Evolutionary conservation across 2,888 invertebrate genomes (phyloP), one percentile per base, ranked within the genome.

Genomic region (Lithosia quadra): DNA sequence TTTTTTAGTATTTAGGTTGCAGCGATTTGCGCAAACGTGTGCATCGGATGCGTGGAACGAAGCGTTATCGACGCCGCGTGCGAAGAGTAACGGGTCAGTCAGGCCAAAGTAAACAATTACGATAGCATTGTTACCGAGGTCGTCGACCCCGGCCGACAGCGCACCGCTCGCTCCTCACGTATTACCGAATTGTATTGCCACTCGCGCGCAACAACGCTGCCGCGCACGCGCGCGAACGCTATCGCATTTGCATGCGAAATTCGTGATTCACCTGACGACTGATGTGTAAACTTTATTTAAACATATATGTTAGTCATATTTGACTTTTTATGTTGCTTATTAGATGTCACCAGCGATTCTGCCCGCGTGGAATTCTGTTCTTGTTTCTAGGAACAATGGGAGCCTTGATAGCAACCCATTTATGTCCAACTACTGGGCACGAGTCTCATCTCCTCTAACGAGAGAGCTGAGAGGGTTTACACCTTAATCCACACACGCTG

Each of bases 81-180:
- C 75, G 79, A 82, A 82, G 81, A 80, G 79, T 89, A 88, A 85
- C 84, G 90, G 90, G 90, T 87, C 88, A 86, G 80, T 70, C 87
- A 84, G 86, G 87, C 86, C 86, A 89, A 86, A 87, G 91, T 91
- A 93, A 92, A 93, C 92, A 93, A 92, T 91, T 89, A 88, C 91
- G 90, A 90, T 91, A 90, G 87, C 88, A 91, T 91, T 90, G 92
- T 91, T 86, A 77, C 79, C 76, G 82, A 81, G 91, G 90, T 75
- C 90, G 84, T 76, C 78, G 90, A 90, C 90, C 91, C 79, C 63
- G 61, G 24, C 65, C 74, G 75, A 71, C 80, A 70, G 74, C 76
- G 80, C 69, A 74, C 71, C 65, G 60, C 62, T 59, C 72, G 74
- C 68, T 71, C 72, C 64, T 66, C 58, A 63, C 72, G 76, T 84